These are phyloP conservation scores for Apis florea DNA, from an alignment of 1,140 invertebrate genomes.

Conservation along the genomic window DNA sequence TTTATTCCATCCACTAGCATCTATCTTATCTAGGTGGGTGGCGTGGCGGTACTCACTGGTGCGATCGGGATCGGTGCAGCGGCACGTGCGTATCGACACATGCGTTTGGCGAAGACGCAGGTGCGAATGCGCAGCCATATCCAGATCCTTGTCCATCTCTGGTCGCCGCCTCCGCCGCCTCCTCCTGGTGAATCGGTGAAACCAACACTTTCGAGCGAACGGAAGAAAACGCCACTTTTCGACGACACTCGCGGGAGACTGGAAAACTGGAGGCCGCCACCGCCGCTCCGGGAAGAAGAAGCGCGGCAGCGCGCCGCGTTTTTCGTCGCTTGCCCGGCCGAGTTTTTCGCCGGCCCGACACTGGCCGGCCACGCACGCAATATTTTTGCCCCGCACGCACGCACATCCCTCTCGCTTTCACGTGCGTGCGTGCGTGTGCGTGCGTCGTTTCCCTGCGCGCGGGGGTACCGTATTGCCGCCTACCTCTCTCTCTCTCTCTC, in stretches of 20 bases:
- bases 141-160: slow-evolving; percentile 3
- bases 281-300: neutral
- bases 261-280: slow-evolving; percentile 4
- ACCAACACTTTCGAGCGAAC: too few relatives aligned
- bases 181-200: too few relatives aligned
- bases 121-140: slow-evolving; percentile 35
- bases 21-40: too few relatives aligned
- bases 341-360: slow-evolving; percentile 45
- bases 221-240: too few relatives aligned
- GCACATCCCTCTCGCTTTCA: slow-evolving; percentile 51
- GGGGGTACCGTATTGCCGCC: slow-evolving; percentile 15
- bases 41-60: slow-evolving; percentile 32
- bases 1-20: too few relatives aligned
- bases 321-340: slow-evolving; percentile 38
- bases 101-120: slow-evolving; percentile 49
- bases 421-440: neutral
- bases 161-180: neutral
- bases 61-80: slow-evolving; percentile 33
- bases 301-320: slow-evolving; percentile 31
- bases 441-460: neutral
- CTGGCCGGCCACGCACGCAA: slow-evolving; percentile 50
- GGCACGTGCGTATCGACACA: slow-evolving; percentile 49
- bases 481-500: slow-evolving; percentile 3
- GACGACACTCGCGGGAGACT: too few relatives aligned
- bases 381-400: slow-evolving; percentile 55